phyloP scores from a whole-genome alignment of 1,140 invertebrate species.

The Plodia interpunctella region DNA sequence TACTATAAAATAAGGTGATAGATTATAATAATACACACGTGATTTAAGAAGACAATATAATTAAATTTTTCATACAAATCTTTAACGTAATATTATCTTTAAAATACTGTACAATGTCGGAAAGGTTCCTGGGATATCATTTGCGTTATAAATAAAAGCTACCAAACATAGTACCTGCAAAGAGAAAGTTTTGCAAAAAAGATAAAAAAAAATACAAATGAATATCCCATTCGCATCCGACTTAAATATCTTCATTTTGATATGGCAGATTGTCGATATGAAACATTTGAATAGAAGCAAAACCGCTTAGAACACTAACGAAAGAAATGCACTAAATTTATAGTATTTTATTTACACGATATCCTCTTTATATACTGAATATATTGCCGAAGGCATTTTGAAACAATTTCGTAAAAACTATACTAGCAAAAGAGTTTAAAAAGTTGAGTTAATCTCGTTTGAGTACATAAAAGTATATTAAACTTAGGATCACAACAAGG shows the following conservation, averaged over 20 bases:
- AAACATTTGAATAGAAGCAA: conserved; percentile 63
- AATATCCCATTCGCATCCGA: conserved; percentile 52
- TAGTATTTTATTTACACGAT: conserved; percentile 56
- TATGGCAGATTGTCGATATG: conserved; percentile 77
- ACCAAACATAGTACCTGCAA: conserved; percentile 2
- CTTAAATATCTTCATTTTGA: conserved; percentile 70
- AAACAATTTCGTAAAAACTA: conserved; percentile 39
- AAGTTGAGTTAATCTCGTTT: conserved; percentile 65
- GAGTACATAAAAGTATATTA: conserved; percentile 60
- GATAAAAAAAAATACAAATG: conserved; percentile 42
- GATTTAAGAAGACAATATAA: conserved; percentile 75
- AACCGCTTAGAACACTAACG: conserved; percentile 58
- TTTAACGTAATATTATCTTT: conserved; percentile 75
- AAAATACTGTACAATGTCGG: conserved; percentile 74
- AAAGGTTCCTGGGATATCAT: conserved; percentile 57
- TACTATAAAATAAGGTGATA: not conserved
- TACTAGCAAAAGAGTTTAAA: conserved; percentile 43
- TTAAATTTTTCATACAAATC: conserved; percentile 77
- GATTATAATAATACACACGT: conserved; percentile 51
- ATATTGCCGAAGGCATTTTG: conserved; percentile 27
- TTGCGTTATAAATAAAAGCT: conserved; percentile 33
- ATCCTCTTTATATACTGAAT: conserved; percentile 40
- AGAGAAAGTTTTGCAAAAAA: conserved; percentile 17
- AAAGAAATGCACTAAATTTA: conserved; percentile 71
- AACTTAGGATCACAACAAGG: conserved; percentile 58